A percentile compares a stretch with the other conserved stretches of the same genome.
These are phyloP conservation scores for Hemiscyllium ocellatum DNA, from an alignment of 2,113 vertebrate species.

Conservation along the genomic window DNA sequence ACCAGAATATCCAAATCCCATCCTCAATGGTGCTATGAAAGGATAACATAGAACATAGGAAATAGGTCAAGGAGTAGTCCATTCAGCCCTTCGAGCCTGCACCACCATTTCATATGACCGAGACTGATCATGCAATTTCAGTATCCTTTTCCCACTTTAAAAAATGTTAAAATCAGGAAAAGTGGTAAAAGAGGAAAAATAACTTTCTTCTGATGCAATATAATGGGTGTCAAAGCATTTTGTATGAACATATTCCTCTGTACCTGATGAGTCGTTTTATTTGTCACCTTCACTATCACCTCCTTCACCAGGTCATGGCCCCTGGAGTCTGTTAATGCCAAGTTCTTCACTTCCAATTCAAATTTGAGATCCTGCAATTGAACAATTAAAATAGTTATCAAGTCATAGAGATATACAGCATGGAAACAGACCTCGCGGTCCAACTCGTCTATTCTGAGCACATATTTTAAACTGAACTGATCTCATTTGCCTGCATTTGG, in stretches of 20 bases:
- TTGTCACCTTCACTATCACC: slow-evolving; percentile 64
- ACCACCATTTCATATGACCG: too few species aligned
- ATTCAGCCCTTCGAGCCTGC: too few species aligned
- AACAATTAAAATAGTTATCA: slow-evolving; percentile 2
- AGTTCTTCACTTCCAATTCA: slow-evolving; percentile 78
- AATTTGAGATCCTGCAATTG: slow-evolving; percentile 65
- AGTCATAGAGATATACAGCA: neutral
- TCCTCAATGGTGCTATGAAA: too few species aligned
- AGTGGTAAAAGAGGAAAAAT: neutral
- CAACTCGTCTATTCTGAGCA: too few species aligned
- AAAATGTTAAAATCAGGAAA: neutral
- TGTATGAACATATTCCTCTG: neutral
- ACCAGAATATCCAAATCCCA: neutral
- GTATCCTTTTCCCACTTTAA: too few species aligned
- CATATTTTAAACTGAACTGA: too few species aligned
- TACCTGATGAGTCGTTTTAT: slow-evolving; percentile 60
- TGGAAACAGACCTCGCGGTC: too few species aligned
- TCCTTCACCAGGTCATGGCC: slow-evolving; percentile 76
- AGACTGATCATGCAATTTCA: too few species aligned
- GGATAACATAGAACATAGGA: too few species aligned
- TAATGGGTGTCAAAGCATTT: neutral
- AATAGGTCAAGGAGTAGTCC: too few species aligned
- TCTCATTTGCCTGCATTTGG: too few species aligned
- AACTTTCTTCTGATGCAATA: too few species aligned
- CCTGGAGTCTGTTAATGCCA: slow-evolving; percentile 70